Evolutionary conservation across 2,888 invertebrate genomes (phyloP), one percentile per base, ranked within the genome.

Genomic region (Troides aeacus): DNA sequence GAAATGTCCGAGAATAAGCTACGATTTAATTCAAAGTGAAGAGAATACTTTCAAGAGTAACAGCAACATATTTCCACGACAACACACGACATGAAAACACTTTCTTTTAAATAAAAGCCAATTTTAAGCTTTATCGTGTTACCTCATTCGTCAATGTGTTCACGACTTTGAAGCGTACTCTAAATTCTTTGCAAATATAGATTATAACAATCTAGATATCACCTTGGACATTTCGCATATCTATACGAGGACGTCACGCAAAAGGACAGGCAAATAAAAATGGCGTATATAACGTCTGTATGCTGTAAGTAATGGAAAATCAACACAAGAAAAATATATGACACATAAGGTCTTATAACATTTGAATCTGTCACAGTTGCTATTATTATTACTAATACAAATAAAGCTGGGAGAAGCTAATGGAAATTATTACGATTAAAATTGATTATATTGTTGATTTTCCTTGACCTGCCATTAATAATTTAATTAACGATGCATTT

Each of bases 371-470:
- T 24, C 12, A 59, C 59, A 59, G 30, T 59, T 59, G 18, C 30
- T 59, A 30, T 59, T 59, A 59, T 59, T 23, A 59, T 17, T 30
- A 59, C 10, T 24, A 59, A 30, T 30, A 24, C 3, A 15, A 24
- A 59, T 59, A 59, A 59, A 23, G 59, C 59, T 15, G 17, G 8
- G 30, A 59, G 59, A 59, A 59, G 24, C 30, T 8, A 59, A 57
- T 50, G 15, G 10, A 15, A 50, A 50, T 50, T 50, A 4, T 15
- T 18, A 50, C 50, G 15, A 18, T 50, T 15, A 50, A 17, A 50
- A 50, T 17, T 50, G 5, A 15, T 18, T 17, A 50, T 50, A 50
- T 18, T 15, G 39, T 50, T 18, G 50, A 17, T 17, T 50, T 50
- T 50, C 5, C 15, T 15, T 50, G 2, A 17, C 0, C 15, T 50